Base-by-base conservation (phyloP, 2,797 vertebrate species). In the Acomys russatus region DNA sequence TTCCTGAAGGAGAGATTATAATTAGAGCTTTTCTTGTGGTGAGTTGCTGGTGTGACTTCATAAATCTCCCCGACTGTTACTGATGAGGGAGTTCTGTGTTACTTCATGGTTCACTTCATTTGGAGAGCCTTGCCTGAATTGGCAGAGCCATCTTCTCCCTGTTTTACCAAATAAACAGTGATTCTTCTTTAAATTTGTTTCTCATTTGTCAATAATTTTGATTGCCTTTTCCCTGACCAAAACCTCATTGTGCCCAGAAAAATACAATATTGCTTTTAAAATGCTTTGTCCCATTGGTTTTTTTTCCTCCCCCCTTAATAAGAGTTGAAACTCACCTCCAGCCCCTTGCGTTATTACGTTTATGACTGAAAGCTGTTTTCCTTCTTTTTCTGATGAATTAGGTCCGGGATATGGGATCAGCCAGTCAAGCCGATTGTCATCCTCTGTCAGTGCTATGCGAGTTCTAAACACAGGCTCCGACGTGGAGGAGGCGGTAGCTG, bases 391-490 rank as follows among this genome's bases (percentile, higher is more conserved):
- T 97, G 30, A 82, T 97, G 0, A 44, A 85, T 73, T 97, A 99
- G 99, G 99, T 94, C 98, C 99, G 0, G 98, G 99, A 78, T 99
- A 99, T 94, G 99, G 99, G 70, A 99, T 99, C 94, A 99, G 99
- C 98, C 99, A 99, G 93, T 99, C 99, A 0, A 99, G 99, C 98
- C 99, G 99, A 96, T 98, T 99, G 76, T 99, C 99, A 0, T 99
- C 99, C 12, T 99, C 99, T 0, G 99, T 99, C 97, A 99, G 99
- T 38, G 99, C 99, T 97, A 99, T 99, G 99, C 98, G 99, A 97
- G 99, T 99, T 97, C 99, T 99, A 92, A 99, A 99, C 98, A 99
- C 99, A 0, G 99, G 99, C 90, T 99, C 99, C 0, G 99, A 99
- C 0, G 99, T 99, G 92, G 99, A 99, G 97, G 99, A 99, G 97